Evolutionary conservation across 2,888 invertebrate genomes (phyloP).

Genomic region (Oxyteleia sp.): DNA sequence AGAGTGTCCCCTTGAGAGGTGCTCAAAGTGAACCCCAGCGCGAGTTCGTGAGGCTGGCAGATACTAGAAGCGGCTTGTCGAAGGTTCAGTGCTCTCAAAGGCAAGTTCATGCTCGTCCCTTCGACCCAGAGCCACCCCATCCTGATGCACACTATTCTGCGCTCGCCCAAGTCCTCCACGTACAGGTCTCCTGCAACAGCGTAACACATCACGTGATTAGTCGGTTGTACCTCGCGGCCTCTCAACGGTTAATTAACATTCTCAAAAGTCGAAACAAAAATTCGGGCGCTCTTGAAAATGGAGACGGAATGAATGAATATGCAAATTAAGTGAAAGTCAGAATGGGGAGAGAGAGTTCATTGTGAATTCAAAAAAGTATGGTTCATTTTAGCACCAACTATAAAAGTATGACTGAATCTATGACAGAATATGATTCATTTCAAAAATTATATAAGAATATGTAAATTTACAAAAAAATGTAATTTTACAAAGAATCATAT

Average conservation of each 20-base stretch:
- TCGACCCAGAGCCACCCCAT: conserved; percentile 87
- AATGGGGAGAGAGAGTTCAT: no score
- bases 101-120: conserved; percentile 84
- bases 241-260: conserved; percentile 10
- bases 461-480: no score
- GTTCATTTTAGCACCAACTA: no score
- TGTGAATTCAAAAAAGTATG: no score
- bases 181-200: conserved; percentile 84
- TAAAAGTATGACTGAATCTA: no score
- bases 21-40: conserved; percentile 85
- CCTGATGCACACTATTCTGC: conserved; percentile 84
- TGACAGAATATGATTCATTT: no score
- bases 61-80: conserved; percentile 84
- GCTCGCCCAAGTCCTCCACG: conserved; percentile 85
- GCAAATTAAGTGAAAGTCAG: conserved; percentile 56
- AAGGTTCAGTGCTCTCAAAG: conserved; percentile 85
- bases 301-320: conserved; percentile 45
- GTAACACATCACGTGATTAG: conserved; percentile 16
- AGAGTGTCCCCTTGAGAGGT: conserved; percentile 83
- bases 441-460: no score
- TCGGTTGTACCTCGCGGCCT: no score
- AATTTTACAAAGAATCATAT: no score
- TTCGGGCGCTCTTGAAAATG: conserved; percentile 7
- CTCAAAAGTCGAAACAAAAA: conserved; percentile 5
- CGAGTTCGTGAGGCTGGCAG: conserved; percentile 85